Conservation (phyloP, 2,113 vertebrate species). For the Bettongia penicillata region DNA sequence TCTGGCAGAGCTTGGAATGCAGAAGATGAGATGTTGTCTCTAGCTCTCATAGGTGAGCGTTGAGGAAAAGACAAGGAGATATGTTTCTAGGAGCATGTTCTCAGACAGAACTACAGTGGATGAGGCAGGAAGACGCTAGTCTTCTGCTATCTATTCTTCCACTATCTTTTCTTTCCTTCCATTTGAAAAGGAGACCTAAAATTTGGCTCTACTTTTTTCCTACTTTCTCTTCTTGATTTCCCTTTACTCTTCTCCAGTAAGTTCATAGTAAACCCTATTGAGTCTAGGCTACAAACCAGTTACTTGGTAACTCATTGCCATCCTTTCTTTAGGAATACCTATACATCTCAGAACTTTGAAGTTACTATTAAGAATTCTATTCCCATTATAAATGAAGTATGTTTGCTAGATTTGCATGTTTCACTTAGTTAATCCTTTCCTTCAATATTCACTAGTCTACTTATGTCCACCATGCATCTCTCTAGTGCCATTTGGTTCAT, state of each 20-base stretch:
- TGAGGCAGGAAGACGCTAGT: neutral
- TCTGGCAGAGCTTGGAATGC: neutral
- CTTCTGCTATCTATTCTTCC: neutral
- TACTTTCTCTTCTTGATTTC: neutral
- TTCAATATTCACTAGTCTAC: neutral
- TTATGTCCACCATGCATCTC: neutral
- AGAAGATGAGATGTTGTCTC: neutral
- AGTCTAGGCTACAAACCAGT: neutral
- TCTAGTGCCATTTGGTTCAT: neutral
- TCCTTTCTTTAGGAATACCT: neutral
- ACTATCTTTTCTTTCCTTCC: neutral
- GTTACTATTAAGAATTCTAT: neutral
- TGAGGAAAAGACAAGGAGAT: neutral
- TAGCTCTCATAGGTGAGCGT: neutral
- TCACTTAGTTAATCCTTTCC: neutral
- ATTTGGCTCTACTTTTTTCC: neutral
- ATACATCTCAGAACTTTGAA: neutral
- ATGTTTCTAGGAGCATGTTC: neutral
- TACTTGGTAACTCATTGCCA: neutral
- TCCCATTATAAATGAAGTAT: neutral
- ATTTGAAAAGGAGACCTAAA: neutral
- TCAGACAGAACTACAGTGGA: neutral
- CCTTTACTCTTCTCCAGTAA: neutral
- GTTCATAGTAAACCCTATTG: neutral
- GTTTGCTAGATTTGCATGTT: neutral